phyloP scores from a whole-genome alignment of 2,113 vertebrate species.

The zebrafish (Danio rerio) region GRCz12tu NC_133177.1:24000501-24001000 shows the following conservation, averaged over 20 bases:
- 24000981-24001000: neutral
- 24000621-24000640: too few species aligned
- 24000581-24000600: too few species aligned
- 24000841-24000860: slow-evolving; percentile 87
- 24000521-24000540: too few species aligned
- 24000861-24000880: slow-evolving; percentile 90
- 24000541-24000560: too few species aligned
- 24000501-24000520: too few species aligned
- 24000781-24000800: too few species aligned
- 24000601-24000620: too few species aligned
- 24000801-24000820: neutral
- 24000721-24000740: neutral
- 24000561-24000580: too few species aligned
- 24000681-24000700: too few species aligned
- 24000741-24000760: neutral
- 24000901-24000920: slow-evolving; percentile 91
- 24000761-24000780: neutral
- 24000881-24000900: slow-evolving; percentile 92
- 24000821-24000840: slow-evolving; percentile 79
- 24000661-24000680: too few species aligned
- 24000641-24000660: too few species aligned
- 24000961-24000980: slow-evolving; percentile 84
- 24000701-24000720: too few species aligned
- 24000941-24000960: slow-evolving; percentile 93
- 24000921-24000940: slow-evolving; percentile 97